A percentile compares a stretch with the other conserved stretches of the same genome.
phyloP scores from a whole-genome alignment of 2,888 invertebrate genomes.

The Trichopria drosophilae region DNA sequence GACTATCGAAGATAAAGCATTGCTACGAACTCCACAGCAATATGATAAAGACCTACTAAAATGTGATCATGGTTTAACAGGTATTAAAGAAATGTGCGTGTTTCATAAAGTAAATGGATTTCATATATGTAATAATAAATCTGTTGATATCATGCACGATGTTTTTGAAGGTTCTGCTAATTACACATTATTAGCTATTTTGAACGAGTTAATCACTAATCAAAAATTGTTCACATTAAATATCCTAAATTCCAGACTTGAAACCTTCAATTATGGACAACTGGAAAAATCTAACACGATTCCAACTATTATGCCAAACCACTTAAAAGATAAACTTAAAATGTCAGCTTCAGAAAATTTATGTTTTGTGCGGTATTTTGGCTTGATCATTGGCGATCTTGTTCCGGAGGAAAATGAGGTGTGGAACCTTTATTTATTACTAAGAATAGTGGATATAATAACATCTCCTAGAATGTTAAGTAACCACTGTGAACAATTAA shows the following conservation, averaged over 20 bases:
- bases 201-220: conserved; percentile 5
- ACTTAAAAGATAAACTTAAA: conserved; percentile 9
- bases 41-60: conserved; percentile 7
- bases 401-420: not conserved
- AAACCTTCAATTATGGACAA: conserved; percentile 6
- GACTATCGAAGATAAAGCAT: not conserved
- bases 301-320: conserved; percentile 1
- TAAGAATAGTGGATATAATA: conserved; percentile 7
- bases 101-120: too few relatives aligned
- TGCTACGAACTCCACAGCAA: not conserved
- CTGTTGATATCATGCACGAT: conserved; percentile 17
- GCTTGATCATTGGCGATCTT: too few relatives aligned
- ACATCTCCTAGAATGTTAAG: not conserved
- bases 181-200: conserved; percentile 2
- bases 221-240: conserved; percentile 7
- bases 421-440: conserved; percentile 3
- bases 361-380: too few relatives aligned
- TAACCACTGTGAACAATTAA: too few relatives aligned
- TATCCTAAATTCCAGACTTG: conserved; percentile 6
- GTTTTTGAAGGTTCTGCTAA: conserved; percentile 6
- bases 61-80: conserved; percentile 4
- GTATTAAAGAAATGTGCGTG: too few relatives aligned
- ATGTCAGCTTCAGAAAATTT: conserved; percentile 16
- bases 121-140: conserved; percentile 8
- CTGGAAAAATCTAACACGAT: conserved; percentile 10